A percentile compares a stretch with the other conserved stretches of the same genome.
These are phyloP conservation scores for Ceratina australensis DNA, from an alignment of 1,140 invertebrate genomes.

Conservation along the genomic window DNA sequence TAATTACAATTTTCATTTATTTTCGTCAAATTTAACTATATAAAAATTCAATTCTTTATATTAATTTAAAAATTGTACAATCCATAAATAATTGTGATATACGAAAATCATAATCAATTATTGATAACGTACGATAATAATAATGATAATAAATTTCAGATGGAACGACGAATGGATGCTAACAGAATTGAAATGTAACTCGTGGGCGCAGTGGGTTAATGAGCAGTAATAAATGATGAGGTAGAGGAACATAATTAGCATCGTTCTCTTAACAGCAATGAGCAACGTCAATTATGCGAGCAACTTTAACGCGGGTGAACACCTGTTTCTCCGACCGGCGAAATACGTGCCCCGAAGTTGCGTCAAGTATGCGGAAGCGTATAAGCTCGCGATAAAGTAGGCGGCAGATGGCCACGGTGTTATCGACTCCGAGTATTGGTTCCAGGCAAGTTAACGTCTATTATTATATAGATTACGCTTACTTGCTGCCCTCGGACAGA, in stretches of 20 bases:
- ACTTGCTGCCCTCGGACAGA: constrained; percentile 48
- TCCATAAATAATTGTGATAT: no score
- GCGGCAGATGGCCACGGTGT: constrained; percentile 73
- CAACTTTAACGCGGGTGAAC: background rate
- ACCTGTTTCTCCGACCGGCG: background rate
- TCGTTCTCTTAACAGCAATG: background rate
- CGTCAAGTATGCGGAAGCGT: constrained; percentile 50
- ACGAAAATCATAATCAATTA: no score
- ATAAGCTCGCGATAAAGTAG: constrained; percentile 63
- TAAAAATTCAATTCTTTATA: no score
- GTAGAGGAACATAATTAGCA: background rate
- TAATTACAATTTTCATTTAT: no score
- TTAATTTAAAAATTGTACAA: no score
- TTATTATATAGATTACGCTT: constrained; percentile 71
- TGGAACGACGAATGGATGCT: no score
- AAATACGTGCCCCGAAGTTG: constrained; percentile 52
- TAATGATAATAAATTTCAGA: no score
- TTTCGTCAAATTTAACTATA: no score
- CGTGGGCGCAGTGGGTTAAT: no score
- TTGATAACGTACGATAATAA: no score
- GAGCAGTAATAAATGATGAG: no score
- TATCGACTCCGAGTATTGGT: constrained; percentile 75
- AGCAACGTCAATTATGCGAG: background rate
- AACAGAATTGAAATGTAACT: no score
- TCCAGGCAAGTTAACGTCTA: constrained; percentile 74